Conservation (phyloP, 2,797 vertebrate genomes). For the Sparidentex hasta region DNA sequence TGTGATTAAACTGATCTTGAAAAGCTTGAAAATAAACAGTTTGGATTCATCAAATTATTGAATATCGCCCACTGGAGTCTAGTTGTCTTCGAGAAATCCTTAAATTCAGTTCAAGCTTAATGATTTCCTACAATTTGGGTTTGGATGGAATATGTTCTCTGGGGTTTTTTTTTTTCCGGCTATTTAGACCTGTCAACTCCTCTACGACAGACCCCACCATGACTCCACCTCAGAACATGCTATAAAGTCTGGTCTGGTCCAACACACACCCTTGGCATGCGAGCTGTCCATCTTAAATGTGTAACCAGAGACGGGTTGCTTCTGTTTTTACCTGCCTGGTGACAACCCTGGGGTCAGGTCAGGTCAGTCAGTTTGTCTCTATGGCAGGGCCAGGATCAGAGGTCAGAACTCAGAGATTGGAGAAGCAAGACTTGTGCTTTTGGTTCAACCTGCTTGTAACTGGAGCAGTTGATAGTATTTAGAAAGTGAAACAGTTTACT, state of each 20-base stretch:
- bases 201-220: conserved; percentile 1
- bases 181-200: background rate
- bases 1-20: background rate
- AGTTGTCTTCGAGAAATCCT: background rate
- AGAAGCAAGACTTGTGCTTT: conserved; percentile 37
- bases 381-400: conserved; percentile 45
- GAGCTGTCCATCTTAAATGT: conserved; percentile 27
- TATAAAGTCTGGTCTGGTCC: conserved; percentile 1
- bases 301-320: conserved; percentile 68
- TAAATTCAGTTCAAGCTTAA: background rate
- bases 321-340: conserved; percentile 76
- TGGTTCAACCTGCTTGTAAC: conserved; percentile 14
- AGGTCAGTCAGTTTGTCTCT: conserved; percentile 54
- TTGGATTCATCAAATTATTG: background rate
- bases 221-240: conserved; percentile 6
- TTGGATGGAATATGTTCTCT: background rate
- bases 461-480: background rate
- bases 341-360: conserved; percentile 26
- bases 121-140: background rate
- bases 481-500: background rate
- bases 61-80: background rate
- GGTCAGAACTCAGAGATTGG: conserved; percentile 42
- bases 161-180: background rate
- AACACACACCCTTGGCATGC: conserved; percentile 7
- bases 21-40: background rate